These are phyloP conservation scores for Oryzaephilus surinamensis DNA, from an alignment of 1,140 invertebrate species.

Conservation along the genomic window DNA sequence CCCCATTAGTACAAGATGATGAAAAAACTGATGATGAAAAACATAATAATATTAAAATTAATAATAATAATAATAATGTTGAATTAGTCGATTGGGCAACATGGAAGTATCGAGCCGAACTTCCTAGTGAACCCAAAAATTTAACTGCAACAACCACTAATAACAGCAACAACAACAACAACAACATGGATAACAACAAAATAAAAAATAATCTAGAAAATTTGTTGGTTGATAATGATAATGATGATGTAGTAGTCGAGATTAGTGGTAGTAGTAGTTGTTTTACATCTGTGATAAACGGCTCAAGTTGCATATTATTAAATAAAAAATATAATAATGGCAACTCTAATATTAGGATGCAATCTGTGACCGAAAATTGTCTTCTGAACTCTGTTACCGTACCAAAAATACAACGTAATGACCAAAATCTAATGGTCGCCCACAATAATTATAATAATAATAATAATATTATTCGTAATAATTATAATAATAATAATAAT, in stretches of 20 bases:
- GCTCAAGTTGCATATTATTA: constrained; percentile 45
- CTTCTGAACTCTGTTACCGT: constrained; percentile 55
- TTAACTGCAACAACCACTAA: background rate
- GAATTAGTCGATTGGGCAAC: constrained; percentile 32
- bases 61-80: too few species aligned
- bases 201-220: too few species aligned
- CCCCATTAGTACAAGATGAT: constrained; percentile 37
- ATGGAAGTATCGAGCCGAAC: constrained; percentile 39
- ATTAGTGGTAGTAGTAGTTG: too few species aligned
- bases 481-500: constrained; percentile 13
- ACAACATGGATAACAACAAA: background rate
- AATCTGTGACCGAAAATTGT: constrained; percentile 55
- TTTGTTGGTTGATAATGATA: background rate
- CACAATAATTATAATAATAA: constrained; percentile 34
- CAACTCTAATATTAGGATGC: constrained; percentile 51
- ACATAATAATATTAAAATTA: too few species aligned
- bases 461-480: background rate
- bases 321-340: constrained; percentile 11
- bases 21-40: too few species aligned
- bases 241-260: constrained; percentile 1
- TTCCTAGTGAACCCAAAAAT: constrained; percentile 26
- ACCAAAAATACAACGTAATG: constrained; percentile 52
- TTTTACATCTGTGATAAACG: constrained; percentile 60
- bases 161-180: background rate
- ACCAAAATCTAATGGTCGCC: constrained; percentile 44